Evolutionary conservation across 2,113 vertebrate genomes (phyloP).

Genomic region (Calyptomena viridis): DNA sequence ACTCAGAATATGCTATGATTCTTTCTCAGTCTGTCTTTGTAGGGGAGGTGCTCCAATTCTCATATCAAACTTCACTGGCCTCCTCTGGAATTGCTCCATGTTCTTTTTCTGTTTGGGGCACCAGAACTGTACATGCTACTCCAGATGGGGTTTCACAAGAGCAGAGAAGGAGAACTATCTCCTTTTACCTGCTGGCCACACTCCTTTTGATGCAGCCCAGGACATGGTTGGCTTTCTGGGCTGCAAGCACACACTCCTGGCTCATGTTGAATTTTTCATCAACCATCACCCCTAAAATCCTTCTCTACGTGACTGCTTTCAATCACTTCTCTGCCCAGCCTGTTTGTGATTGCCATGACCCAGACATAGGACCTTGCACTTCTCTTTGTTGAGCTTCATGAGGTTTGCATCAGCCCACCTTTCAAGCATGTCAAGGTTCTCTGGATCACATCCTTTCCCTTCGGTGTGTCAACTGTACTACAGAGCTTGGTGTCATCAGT

Average conservation of each 20-base stretch:
- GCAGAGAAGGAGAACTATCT: neutral
- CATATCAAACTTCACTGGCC: neutral
- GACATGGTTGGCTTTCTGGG: neutral
- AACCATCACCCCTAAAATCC: neutral
- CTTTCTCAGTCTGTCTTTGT: neutral
- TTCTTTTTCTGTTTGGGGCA: too few relatives aligned
- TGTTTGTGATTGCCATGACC: neutral
- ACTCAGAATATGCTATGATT: neutral
- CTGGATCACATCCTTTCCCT: neutral
- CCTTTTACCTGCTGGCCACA: neutral
- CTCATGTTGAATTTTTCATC: neutral
- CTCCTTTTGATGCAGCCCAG: neutral
- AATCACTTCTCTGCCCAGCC: neutral
- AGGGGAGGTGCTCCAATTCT: neutral
- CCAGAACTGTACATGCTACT: neutral
- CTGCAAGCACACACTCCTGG: neutral
- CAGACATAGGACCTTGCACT: accelerated
- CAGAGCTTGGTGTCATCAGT: accelerated
- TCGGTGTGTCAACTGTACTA: accelerated
- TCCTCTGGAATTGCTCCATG: neutral
- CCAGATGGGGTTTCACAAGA: too few relatives aligned
- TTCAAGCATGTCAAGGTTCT: neutral
- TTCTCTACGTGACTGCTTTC: neutral
- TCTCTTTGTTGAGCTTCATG: neutral
- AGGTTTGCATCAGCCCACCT: neutral